phyloP scores from a whole-genome alignment of 2,113 vertebrate genomes.

The Syrmaticus mikado region DNA sequence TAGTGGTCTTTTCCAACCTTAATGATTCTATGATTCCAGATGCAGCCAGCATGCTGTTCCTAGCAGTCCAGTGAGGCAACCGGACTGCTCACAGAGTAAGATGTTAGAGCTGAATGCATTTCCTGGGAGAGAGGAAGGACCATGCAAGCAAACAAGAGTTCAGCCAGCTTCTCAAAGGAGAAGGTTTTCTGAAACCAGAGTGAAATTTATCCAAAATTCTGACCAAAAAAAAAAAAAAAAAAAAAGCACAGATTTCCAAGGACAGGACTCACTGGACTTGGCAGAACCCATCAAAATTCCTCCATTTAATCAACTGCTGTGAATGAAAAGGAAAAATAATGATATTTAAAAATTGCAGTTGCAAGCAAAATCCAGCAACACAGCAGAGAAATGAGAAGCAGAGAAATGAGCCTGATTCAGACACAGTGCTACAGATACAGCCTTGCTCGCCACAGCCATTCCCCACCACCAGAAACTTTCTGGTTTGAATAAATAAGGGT shows the following conservation, averaged over 20 bases:
- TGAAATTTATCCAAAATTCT: not conserved
- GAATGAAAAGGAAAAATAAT: not conserved
- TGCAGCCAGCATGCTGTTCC: not conserved
- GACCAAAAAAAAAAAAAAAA: not conserved
- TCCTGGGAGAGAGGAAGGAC: not conserved
- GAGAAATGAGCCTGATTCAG: not conserved
- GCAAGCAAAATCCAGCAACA: not conserved
- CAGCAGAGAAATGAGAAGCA: not conserved
- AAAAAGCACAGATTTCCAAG: not conserved
- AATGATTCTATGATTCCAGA: no score
- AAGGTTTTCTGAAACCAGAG: slow-evolving; percentile 13
- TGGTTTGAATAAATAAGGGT: not conserved
- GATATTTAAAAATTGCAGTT: not conserved
- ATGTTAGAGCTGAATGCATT: not conserved
- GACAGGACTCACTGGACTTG: not conserved
- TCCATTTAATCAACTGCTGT: not conserved
- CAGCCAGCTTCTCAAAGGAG: not conserved
- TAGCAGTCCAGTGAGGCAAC: not conserved
- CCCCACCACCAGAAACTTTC: not conserved
- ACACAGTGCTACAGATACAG: not conserved
- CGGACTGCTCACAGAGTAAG: not conserved
- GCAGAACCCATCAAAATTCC: not conserved
- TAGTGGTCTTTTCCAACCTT: no score
- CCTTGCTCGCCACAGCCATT: rapidly evolving
- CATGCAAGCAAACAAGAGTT: slow-evolving; percentile 5